These are phyloP conservation scores for Trichosurus vulpecula DNA, from an alignment of 2,797 vertebrate genomes.

Conservation along the genomic window DNA sequence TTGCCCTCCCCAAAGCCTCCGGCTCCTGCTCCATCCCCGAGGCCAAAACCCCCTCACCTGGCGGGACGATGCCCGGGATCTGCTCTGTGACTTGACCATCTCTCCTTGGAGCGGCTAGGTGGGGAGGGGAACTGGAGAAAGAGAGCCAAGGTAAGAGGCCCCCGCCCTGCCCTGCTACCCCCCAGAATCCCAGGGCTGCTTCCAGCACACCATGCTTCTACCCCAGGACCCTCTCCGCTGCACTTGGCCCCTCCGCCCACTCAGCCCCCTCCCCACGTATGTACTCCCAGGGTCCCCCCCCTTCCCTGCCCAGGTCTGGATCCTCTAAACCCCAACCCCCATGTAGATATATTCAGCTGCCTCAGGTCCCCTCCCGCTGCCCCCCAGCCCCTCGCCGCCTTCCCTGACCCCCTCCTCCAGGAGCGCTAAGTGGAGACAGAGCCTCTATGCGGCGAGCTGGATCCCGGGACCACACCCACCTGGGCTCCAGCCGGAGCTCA, in stretches of 20 bases:
- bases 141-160: background rate
- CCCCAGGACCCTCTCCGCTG: background rate
- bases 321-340: background rate
- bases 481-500: too few relatives aligned
- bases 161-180: background rate
- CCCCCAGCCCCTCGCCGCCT: background rate
- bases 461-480: background rate
- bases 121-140: background rate
- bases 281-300: background rate
- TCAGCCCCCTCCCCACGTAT: too few relatives aligned
- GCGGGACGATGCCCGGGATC: background rate
- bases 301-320: background rate
- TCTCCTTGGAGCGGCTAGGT: background rate
- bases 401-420: background rate
- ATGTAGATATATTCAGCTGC: background rate
- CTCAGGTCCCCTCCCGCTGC: background rate
- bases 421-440: background rate
- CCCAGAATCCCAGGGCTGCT: background rate
- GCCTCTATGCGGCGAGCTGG: background rate
- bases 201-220: background rate
- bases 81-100: background rate
- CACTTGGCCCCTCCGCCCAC: background rate
- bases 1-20: background rate
- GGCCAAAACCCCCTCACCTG: background rate
- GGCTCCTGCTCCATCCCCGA: background rate